Percentiles rank a stretch among this genome's conserved stretches.
Evolutionary conservation across 2,797 vertebrate species (phyloP).

Genomic region (Mus minutoides): DNA sequence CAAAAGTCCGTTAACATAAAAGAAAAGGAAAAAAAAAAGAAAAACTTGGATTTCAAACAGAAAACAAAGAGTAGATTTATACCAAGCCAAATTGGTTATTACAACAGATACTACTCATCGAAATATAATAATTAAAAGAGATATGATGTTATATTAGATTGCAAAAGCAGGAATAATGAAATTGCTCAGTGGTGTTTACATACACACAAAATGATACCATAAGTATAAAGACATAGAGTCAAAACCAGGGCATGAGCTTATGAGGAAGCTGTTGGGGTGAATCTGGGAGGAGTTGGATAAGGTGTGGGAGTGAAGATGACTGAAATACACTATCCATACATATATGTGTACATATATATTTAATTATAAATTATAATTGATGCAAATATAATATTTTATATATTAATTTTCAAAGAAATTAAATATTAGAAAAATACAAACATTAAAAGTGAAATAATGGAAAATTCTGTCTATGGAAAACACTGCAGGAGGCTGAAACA

Average conservation of each 20-base stretch:
- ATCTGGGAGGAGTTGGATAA: neutral
- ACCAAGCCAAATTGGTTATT: neutral
- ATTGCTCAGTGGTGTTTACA: neutral
- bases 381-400: neutral
- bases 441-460: conserved; percentile 42
- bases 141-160: neutral
- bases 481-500: neutral
- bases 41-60: neutral
- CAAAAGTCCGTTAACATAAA: neutral
- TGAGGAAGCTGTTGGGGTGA: neutral
- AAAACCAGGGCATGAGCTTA: neutral
- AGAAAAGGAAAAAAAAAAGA: neutral
- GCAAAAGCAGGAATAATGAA: neutral
- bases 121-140: neutral
- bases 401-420: neutral
- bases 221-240: neutral
- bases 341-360: neutral
- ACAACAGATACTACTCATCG: neutral
- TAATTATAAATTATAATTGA: neutral
- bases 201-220: neutral
- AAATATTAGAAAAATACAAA: neutral
- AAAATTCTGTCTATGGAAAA: neutral
- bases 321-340: neutral
- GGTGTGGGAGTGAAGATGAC: neutral
- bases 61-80: conserved; percentile 26